phyloP scores from a whole-genome alignment of 1,140 invertebrate genomes.

The Trissolcus basalis region DNA sequence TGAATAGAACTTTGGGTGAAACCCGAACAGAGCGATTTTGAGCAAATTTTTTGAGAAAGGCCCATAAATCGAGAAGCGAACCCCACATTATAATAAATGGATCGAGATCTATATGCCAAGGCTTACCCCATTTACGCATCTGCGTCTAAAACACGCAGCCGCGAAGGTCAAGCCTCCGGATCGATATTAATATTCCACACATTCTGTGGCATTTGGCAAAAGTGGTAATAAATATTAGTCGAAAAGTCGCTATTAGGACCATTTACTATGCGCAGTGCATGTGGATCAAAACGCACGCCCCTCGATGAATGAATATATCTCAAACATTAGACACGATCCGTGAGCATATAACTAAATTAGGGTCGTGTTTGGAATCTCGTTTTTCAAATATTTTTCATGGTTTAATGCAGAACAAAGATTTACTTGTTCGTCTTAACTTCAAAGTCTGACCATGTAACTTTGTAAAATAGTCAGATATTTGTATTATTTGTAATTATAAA shows the following conservation, averaged over 20 bases:
- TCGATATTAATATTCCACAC: slow-evolving; percentile 52
- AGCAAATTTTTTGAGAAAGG: slow-evolving; percentile 41
- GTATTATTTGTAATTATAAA: no score
- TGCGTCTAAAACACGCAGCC: slow-evolving; percentile 47
- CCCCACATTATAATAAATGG: slow-evolving; percentile 45
- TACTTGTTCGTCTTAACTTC: no score
- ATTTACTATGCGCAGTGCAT: slow-evolving; percentile 32
- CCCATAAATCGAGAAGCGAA: slow-evolving; percentile 38
- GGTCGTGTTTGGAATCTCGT: slow-evolving; percentile 18
- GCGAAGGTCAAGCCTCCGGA: slow-evolving; percentile 45
- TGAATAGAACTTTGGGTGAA: slow-evolving; percentile 27
- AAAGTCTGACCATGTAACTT: no score
- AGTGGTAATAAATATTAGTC: slow-evolving; percentile 40
- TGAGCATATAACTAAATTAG: slow-evolving; percentile 17
- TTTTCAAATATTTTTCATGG: slow-evolving; percentile 40
- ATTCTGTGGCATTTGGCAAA: slow-evolving; percentile 55
- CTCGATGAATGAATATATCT: not conserved
- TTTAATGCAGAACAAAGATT: no score
- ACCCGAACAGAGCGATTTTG: slow-evolving; percentile 6
- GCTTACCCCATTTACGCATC: slow-evolving; percentile 57
- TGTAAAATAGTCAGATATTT: no score
- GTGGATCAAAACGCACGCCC: slow-evolving; percentile 19
- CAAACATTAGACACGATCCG: slow-evolving; percentile 35
- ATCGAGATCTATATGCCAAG: slow-evolving; percentile 22
- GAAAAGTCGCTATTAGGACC: slow-evolving; percentile 36